Evolutionary conservation across 2,888 invertebrate species (phyloP).

Genomic region (Pheosia tremula): DNA sequence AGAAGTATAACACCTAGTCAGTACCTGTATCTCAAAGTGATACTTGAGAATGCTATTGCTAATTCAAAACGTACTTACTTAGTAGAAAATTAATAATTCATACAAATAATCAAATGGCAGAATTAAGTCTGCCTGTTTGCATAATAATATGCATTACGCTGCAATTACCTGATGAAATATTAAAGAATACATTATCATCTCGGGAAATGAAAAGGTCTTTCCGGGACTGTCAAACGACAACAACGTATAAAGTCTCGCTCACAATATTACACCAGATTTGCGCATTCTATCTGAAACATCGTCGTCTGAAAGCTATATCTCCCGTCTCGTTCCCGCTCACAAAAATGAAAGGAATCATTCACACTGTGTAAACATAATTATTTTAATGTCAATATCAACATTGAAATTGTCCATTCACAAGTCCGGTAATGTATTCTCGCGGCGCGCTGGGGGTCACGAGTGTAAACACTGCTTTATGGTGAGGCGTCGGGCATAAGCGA

Average conservation of each 20-base stretch:
- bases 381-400: constrained; percentile 70
- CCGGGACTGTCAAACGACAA: background rate
- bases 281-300: background rate
- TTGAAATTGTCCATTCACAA: constrained; percentile 70
- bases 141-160: too few species aligned
- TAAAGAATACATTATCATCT: too few species aligned
- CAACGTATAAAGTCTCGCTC: background rate
- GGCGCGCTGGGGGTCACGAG: constrained; percentile 51
- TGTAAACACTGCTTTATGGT: constrained; percentile 57
- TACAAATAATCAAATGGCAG: too few species aligned
- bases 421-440: constrained; percentile 70
- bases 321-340: constrained; percentile 1
- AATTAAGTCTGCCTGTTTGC: too few species aligned
- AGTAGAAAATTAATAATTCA: too few species aligned
- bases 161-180: too few species aligned
- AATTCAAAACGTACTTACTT: too few species aligned
- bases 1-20: too few species aligned
- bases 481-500: constrained; percentile 21
- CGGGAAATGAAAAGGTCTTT: too few species aligned
- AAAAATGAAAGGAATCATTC: constrained; percentile 40
- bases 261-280: background rate
- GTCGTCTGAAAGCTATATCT: background rate
- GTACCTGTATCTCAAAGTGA: too few species aligned
- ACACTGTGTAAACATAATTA: constrained; percentile 64
- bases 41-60: too few species aligned